Evolutionary conservation across 1,140 invertebrate genomes (phyloP).

Genomic region (Drosophila aff.): DNA sequence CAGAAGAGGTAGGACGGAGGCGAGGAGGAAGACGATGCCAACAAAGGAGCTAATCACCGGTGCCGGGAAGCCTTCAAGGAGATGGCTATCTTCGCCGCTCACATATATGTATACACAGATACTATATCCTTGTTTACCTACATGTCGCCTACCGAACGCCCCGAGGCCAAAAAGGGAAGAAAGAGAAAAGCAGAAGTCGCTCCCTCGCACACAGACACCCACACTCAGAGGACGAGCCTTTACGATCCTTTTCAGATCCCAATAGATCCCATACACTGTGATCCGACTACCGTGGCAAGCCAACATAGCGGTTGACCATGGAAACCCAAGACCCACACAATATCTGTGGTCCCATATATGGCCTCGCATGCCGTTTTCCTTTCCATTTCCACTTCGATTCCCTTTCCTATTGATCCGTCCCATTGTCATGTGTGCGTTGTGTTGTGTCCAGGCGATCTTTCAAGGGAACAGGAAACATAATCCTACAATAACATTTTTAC

Average conservation of each 20-base stretch:
- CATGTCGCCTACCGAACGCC: slow-evolving; percentile 55
- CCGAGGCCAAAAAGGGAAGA: slow-evolving; percentile 29
- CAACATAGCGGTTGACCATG: slow-evolving; percentile 74
- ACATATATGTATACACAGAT: background rate
- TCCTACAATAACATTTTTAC: slow-evolving; percentile 74
- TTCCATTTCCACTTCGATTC: slow-evolving; percentile 35
- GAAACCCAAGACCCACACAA: slow-evolving; percentile 61
- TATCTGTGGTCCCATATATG: slow-evolving; percentile 48
- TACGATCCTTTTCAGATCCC: slow-evolving; percentile 13
- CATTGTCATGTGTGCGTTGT: slow-evolving; percentile 48
- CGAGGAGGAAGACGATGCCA: slow-evolving; percentile 28
- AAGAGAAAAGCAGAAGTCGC: slow-evolving; percentile 44
- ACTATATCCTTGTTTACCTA: slow-evolving; percentile 51
- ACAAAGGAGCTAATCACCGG: slow-evolving; percentile 49
- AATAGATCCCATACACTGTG: slow-evolving; percentile 24
- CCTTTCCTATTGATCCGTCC: slow-evolving; percentile 53
- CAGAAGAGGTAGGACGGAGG: slow-evolving; percentile 37
- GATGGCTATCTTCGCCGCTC: slow-evolving; percentile 27
- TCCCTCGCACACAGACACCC: slow-evolving; percentile 38
- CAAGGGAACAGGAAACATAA: slow-evolving; percentile 66
- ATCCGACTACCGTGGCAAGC: slow-evolving; percentile 68
- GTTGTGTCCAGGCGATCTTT: slow-evolving; percentile 40
- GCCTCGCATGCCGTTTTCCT: slow-evolving; percentile 37
- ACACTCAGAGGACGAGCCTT: background rate
- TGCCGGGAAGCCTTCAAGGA: slow-evolving; percentile 39